Base-by-base conservation (phyloP, 1,140 invertebrate species). In the Venustaconcha ellipsiformis region DNA sequence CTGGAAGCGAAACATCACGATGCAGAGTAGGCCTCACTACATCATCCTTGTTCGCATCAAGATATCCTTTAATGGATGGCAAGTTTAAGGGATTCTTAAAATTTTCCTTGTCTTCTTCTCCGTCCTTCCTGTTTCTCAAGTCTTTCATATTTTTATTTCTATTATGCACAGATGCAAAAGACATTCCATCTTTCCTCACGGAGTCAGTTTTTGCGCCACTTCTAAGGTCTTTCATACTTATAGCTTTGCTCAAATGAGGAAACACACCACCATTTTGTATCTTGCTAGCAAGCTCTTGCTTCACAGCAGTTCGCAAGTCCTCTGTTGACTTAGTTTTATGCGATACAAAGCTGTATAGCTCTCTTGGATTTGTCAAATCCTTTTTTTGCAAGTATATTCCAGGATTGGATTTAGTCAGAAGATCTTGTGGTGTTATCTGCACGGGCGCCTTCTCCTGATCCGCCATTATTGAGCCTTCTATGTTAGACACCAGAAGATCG, bases 281-380 rank as follows among this genome's bases (percentile, higher is more conserved):
- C 20, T 69, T 64, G 71, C 62, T 71, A 13, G 69, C 67, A 23
- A 76, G 62, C 62, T 76, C 75, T 56, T 76, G 67, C 57, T 76
- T 76, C 23, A 76, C 60, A 26, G 60, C 67, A n/a, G 64, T 65
- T 20, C 56, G 69, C 37, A 76, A 23, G 67, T 76, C 75, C 67
- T 76, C 75, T 20, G 67, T 71, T 4, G 75, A 76, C 72, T 76
- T 76, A 13, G 68, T 37, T 57, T 67, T 71, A 57, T 76, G 67
- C 14, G 75, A 76, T 11, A 76, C 57, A 58, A 76, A 67, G 17
- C 17, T 76, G 26, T 76, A 76, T 57, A 76, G 57, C 23, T 76
- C 75, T 55, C 75, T 55, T 37, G 75, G 75, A 72, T 76, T 76
- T 55, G 75, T 70, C 30, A 76, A 48, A 23, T 76, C 75, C 30